phyloP scores from a whole-genome alignment of 2,797 vertebrate species.

The Sardinella longiceps region DNA sequence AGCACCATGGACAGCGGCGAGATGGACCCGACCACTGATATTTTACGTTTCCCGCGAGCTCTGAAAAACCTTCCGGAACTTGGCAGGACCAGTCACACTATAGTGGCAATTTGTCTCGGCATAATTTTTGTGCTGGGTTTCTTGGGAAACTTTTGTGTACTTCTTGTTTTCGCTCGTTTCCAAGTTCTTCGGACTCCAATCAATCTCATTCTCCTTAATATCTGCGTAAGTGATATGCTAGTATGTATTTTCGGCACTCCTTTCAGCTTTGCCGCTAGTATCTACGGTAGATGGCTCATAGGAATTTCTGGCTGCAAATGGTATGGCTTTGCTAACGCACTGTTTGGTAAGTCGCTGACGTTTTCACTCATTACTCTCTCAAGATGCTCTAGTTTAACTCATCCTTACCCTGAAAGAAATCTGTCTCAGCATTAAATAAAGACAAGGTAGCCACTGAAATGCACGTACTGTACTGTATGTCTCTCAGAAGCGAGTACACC shows the following conservation, averaged over 20 bases:
- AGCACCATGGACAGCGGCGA: conserved; percentile 30
- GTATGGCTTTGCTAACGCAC: conserved; percentile 75
- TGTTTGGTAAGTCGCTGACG: conserved; percentile 67
- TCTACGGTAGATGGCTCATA: conserved; percentile 70
- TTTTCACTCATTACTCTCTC: background rate
- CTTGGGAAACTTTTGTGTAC: conserved; percentile 68
- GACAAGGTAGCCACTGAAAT: no score
- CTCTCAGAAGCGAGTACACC: no score
- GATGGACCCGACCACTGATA: conserved; percentile 8
- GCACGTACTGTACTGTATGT: no score
- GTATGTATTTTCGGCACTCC: conserved; percentile 74
- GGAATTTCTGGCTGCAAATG: conserved; percentile 71
- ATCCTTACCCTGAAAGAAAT: no score
- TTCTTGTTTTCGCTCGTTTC: conserved; percentile 71
- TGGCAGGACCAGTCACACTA: conserved; percentile 56
- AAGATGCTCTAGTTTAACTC: no score
- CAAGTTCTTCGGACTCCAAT: conserved; percentile 68
- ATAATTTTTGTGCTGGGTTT: conserved; percentile 71
- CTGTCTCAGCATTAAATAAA: background rate
- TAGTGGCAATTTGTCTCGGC: conserved; percentile 63
- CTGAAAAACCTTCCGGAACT: conserved; percentile 38
- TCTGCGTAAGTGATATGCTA: conserved; percentile 73
- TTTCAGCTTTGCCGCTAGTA: conserved; percentile 74
- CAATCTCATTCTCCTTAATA: conserved; percentile 74
- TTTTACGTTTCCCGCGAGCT: conserved; percentile 21